A percentile compares a stretch with the other conserved stretches of the same genome.
phyloP scores from a whole-genome alignment of 2,888 invertebrate genomes.

The Oligia fasciuncula region DNA sequence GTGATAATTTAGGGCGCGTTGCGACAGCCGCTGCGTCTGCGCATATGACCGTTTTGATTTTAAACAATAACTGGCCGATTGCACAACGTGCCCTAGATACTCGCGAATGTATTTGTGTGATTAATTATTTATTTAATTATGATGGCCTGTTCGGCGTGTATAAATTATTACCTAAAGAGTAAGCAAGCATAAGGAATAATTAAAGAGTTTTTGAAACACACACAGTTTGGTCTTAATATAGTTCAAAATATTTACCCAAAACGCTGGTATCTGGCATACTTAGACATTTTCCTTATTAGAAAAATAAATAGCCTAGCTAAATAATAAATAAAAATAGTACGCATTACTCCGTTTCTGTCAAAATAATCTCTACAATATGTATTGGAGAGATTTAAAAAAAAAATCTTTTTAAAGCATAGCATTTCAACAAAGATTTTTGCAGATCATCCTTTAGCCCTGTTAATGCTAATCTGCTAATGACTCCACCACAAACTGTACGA shows the following conservation, averaged over 20 bases:
- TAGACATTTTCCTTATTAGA: too few species aligned
- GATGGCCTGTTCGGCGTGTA: slow-evolving; percentile 17
- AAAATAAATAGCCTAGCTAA: not conserved
- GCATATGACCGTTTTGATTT: slow-evolving; percentile 64
- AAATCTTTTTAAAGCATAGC: too few species aligned
- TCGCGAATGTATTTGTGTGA: slow-evolving; percentile 49
- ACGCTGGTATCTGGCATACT: too few species aligned
- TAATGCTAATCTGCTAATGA: slow-evolving; percentile 21
- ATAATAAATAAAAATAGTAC: not conserved
- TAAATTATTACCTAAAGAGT: not conserved
- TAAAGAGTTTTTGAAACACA: slow-evolving; percentile 9
- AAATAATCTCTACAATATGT: not conserved
- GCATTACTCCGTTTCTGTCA: not conserved
- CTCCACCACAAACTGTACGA: not conserved
- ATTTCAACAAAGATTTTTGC: not conserved
- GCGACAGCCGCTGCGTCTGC: slow-evolving; percentile 66
- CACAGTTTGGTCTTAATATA: not conserved
- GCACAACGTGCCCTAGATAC: slow-evolving; percentile 70
- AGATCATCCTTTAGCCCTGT: not conserved
- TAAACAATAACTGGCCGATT: slow-evolving; percentile 68
- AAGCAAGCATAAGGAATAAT: not conserved
- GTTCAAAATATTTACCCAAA: not conserved
- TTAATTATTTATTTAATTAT: slow-evolving; percentile 52
- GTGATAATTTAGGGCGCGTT: slow-evolving; percentile 66
- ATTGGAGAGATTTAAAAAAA: too few species aligned